Evolutionary conservation across 2,888 invertebrate species (phyloP).

Genomic region (Gari tellinella): DNA sequence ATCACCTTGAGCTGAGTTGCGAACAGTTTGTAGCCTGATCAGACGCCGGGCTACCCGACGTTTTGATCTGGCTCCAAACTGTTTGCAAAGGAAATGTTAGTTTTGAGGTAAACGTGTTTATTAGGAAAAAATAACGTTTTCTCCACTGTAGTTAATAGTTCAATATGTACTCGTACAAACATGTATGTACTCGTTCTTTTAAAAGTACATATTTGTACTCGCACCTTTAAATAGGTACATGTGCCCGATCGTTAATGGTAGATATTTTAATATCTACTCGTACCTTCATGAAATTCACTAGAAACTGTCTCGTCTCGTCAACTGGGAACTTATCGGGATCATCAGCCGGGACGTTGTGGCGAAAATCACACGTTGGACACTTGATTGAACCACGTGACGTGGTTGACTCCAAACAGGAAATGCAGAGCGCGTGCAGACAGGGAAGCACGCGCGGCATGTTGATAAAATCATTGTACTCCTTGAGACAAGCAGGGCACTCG

Average conservation of each 20-base stretch:
- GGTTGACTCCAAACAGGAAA: constrained; percentile 62
- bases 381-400: constrained; percentile 54
- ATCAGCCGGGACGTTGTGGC: constrained; percentile 54
- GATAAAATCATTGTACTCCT: constrained; percentile 64
- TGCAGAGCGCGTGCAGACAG: constrained; percentile 65
- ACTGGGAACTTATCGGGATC: constrained; percentile 53
- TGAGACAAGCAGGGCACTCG: constrained; percentile 58
- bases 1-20: no score
- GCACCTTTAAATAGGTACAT: not conserved
- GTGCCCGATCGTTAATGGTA: not conserved
- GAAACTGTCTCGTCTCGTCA: constrained; percentile 57
- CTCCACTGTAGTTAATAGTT: no score
- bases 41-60: no score
- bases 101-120: no score
- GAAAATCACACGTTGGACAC: constrained; percentile 62
- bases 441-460: constrained; percentile 61
- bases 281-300: constrained; percentile 44
- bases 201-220: no score
- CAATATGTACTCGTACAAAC: no score
- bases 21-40: no score
- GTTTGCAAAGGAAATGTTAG: no score
- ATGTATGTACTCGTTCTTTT: no score
- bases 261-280: not conserved
- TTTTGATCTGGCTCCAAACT: no score
- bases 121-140: no score